phyloP scores from a whole-genome alignment of 1,140 invertebrate species.

The Lepeophtheirus salmonis region DNA sequence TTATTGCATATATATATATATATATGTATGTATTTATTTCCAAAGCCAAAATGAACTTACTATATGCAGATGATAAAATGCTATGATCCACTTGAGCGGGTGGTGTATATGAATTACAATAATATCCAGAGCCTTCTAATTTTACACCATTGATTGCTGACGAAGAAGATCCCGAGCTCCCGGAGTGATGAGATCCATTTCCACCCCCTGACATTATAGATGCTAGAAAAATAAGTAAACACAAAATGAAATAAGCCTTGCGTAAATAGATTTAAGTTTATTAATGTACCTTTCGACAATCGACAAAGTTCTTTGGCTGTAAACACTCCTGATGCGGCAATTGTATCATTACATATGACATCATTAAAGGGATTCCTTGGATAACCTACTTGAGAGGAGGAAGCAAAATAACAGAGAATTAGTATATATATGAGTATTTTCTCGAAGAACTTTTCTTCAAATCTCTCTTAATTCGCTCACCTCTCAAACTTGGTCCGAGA shows the following conservation, averaged over 20 bases:
- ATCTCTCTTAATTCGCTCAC: not conserved
- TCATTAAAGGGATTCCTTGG: conserved; percentile 89
- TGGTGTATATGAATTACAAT: conserved; percentile 18
- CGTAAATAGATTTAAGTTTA: not conserved
- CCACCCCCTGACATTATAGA: conserved; percentile 14
- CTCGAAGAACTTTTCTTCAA: not conserved
- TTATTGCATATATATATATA: no score
- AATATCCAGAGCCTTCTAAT: conserved; percentile 10
- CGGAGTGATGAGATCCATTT: not conserved
- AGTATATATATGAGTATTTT: not conserved
- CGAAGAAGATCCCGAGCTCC: not conserved
- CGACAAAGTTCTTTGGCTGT: conserved; percentile 94
- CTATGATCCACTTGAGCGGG: conserved; percentile 15
- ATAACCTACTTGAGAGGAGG: conserved; percentile 5
- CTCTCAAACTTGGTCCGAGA: not conserved
- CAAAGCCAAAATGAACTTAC: no score
- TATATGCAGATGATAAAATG: conserved; percentile 11
- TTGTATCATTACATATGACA: conserved; percentile 92
- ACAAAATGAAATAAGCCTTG: not conserved
- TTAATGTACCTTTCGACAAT: conserved; percentile 66
- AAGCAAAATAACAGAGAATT: not conserved
- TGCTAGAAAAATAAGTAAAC: conserved; percentile 6
- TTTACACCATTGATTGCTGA: conserved; percentile 4
- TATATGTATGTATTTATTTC: no score
- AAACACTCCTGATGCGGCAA: conserved; percentile 93